Base-by-base conservation (phyloP, 2,888 invertebrate species). In the Bombylius discolor region DNA sequence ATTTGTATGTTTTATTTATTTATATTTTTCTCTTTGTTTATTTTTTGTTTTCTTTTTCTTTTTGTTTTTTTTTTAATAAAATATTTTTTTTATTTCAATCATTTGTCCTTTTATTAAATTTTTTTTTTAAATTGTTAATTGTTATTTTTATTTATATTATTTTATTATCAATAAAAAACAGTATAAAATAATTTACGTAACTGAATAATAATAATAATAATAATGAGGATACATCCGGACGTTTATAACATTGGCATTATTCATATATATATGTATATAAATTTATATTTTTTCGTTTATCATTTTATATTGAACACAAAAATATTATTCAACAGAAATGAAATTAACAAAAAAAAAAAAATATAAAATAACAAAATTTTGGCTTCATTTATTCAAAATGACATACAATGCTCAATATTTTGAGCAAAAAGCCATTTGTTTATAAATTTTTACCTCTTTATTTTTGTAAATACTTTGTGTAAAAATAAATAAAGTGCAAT, bases 1-100 rank as follows among this genome's bases (percentile, higher is more conserved):
- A 52, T 56, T 46, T 53, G 33, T 55, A 51, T 14, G 55, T 51
- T 51, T 55, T 47, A 46, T 55, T 51, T 55, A 51, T 47, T 47
- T 50, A 55, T 47, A 47, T 51, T 50, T 50, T 51, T 50, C 44
- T 45, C 36, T 49, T 55, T 55, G 50, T 55, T 54, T 47, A 47
- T 50, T 46, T 13, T 46, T 46, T 50, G 32, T 47, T 50, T 34
- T n/a, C n/a, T n/a, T 55, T 14, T 51, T 46, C 50, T 49, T 50
- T 45, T 12, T 51, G 3, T 55, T 39, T 42, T 45, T 51, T 55
- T 39, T 31, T 50, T 50, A 36, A 13, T 32, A 34, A 50, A 47
- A 51, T 34, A 36, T 6, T 42, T 1, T 4, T 42, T 11, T 34
- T 34, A 34, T 34, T 34, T 42, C 11, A 42, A 11, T 42, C 9